A percentile compares a stretch with the other conserved stretches of the same genome.
phyloP scores from a whole-genome alignment of 2,113 vertebrate genomes.

The Xenopus borealis region DNA sequence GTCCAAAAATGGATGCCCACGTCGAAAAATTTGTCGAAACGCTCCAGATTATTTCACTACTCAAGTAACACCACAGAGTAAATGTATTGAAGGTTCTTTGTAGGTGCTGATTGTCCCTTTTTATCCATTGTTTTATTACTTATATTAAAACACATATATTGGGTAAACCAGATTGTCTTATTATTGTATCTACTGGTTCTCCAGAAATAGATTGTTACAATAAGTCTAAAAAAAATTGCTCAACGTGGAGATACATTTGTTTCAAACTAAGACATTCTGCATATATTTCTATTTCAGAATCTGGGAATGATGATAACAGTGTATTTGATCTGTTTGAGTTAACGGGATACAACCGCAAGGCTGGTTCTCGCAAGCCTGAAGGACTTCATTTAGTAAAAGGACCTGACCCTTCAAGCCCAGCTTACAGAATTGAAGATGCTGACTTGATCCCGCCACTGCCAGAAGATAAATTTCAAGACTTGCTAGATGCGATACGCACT shows the following conservation, averaged over 20 bases:
- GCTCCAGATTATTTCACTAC: too few relatives aligned
- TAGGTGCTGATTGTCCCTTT: too few relatives aligned
- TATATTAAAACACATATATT: too few relatives aligned
- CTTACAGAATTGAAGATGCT: conserved; percentile 88
- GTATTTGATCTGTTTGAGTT: conserved; percentile 92
- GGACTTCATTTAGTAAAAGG: conserved; percentile 87
- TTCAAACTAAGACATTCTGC: too few relatives aligned
- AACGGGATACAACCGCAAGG: conserved; percentile 64
- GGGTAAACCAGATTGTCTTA: not conserved
- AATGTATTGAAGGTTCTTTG: too few relatives aligned
- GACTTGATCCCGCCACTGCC: conserved; percentile 83
- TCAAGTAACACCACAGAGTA: too few relatives aligned
- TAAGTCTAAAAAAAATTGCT: too few relatives aligned
- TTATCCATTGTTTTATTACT: too few relatives aligned
- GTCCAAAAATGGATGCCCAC: too few relatives aligned
- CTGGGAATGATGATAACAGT: conserved; percentile 80
- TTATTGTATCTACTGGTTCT: not conserved
- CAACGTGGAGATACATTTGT: too few relatives aligned
- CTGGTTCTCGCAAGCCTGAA: conserved; percentile 68
- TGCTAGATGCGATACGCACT: conserved; percentile 83
- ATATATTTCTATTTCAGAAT: conserved; percentile 64
- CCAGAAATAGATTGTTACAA: too few relatives aligned
- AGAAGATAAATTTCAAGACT: conserved; percentile 85
- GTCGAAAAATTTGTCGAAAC: too few relatives aligned
- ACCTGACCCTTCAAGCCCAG: conserved; percentile 83